These are phyloP conservation scores for Physella acuta DNA, from an alignment of 1,140 invertebrate species.

Conservation along the genomic window DNA sequence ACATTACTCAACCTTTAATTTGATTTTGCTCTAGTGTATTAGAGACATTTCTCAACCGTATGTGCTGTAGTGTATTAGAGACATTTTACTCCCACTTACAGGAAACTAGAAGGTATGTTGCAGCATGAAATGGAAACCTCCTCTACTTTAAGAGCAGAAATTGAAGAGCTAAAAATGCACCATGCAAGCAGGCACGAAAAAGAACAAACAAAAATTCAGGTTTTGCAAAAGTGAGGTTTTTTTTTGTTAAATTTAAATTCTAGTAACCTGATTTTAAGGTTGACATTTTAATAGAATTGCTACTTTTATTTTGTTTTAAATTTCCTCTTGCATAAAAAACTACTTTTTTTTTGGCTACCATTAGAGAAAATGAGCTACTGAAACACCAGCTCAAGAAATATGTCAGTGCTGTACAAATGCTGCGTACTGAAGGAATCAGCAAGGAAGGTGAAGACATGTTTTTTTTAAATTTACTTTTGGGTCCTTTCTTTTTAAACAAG, in stretches of 20 bases:
- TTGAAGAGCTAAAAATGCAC: conserved; percentile 60
- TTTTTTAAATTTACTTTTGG: too few relatives aligned
- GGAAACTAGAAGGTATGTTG: conserved; percentile 54
- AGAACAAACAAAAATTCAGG: conserved; percentile 59
- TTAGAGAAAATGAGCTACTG: conserved; percentile 81
- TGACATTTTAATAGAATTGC: too few relatives aligned
- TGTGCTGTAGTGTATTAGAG: too few relatives aligned
- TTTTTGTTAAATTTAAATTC: too few relatives aligned
- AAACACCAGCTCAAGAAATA: conserved; percentile 88
- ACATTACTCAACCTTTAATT: too few relatives aligned
- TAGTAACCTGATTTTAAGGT: too few relatives aligned
- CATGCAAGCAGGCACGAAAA: conserved; percentile 56
- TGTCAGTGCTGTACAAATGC: conserved; percentile 83
- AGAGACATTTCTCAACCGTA: too few relatives aligned
- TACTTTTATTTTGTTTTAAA: neutral
- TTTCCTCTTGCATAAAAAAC: neutral
- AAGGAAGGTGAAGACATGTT: conserved; percentile 31
- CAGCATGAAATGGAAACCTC: conserved; percentile 61
- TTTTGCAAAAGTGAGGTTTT: conserved; percentile 58
- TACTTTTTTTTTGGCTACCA: conserved; percentile 13
- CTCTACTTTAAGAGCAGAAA: conserved; percentile 55
- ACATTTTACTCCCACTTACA: conserved; percentile 28
- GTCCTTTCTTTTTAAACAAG: too few relatives aligned
- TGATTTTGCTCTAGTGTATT: too few relatives aligned
- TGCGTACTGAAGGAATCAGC: conserved; percentile 66